Base-by-base conservation (phyloP, 2,797 vertebrate species). In the Thunnus albacares region DNA sequence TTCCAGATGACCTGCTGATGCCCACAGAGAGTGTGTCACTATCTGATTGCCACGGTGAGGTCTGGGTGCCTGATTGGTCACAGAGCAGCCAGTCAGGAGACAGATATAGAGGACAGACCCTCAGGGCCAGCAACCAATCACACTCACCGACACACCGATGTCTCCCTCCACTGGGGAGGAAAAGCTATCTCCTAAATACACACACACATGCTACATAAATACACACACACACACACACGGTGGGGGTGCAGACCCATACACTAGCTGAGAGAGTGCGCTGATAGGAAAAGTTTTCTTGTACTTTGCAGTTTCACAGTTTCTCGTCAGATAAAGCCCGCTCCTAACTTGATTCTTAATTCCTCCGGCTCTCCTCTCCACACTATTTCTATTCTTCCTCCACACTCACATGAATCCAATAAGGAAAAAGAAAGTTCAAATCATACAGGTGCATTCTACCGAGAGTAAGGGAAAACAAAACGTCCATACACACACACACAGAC, bases 1-100 rank as follows among this genome's bases (percentile, higher is more conserved):
- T 93, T 94, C 90, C 89, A 93, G 93, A 94, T 95, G 93, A 95
- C 94, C 92, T 85, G 91, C 79, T 35, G 91, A 95, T 93, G 89
- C 91, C 93, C 90, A 92, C 70, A 83, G 87, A 92, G 84, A 88
- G 85, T 55, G 74, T 85, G 88, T 85, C 88, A 74, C 81, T 90
- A 92, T 92, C 91, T 90, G 89, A 93, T 94, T 90, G 85, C 77
- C 87, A 87, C 45, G 60, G 87, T 83, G 89, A 87, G 77, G 88
- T 88, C 86, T 49, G 60, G 85, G 60, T 20, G 22, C 81, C 86
- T 89, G 91, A 92, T 90, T 93, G 89, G 91, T 90, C 85, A 87
- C 90, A 89, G 84, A 90, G 86, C 89, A 93, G 85, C 92, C 92
- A 93, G 90, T 94, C 90, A 93, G 87, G 80, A 92, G 85, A 84